Evolutionary conservation across 1,140 invertebrate genomes (phyloP), one percentile per base, ranked within the genome.

Genomic region (Achroia grisella): DNA sequence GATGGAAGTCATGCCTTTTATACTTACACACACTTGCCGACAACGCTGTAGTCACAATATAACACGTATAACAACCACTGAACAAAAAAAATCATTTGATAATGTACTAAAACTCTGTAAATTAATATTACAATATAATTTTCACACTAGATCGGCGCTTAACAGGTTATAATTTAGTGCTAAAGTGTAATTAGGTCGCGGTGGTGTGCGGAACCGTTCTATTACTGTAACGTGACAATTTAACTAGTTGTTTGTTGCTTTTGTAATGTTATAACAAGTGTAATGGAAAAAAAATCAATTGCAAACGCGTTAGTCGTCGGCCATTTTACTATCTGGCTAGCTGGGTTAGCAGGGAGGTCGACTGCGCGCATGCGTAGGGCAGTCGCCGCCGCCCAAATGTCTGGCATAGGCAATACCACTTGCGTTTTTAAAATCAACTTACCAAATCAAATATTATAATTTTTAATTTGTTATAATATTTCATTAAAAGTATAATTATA

Each of bases 211-310:
- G 33, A 23, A 23, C 17, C 6, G 17, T 23, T 23, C 17, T 23
- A 23, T 23, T 23, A 23, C 17, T 23, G 17, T 23, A 23, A 23
- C 17, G 17, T 23, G 17, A 23, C 17, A 23, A 23, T 23, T 23
- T 23, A 23, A 23, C 2, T 23, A 23, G 17, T 23, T 23, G 17
- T 23, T 23, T 23, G 17, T 37, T 37, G 35, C n/a, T 17, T 37
- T 37, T 37, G 8, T 13, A 15, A 37, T 37, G 35, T 8, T 37
- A n/a, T 37, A 44, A 49, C 42, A 39, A 47, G 47, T 62, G 48
- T 55, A 48, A 44, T 42, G 44, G 52, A 65, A 56, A 62, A 59
- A 71, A 67, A 71, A 71, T 74, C 68, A 71, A 70, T 71, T 59
- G 47, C 59, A 28, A 53, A 65, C 62, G 56, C 52, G 48, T 49